These are phyloP conservation scores for Panorpa germanica DNA, from an alignment of 2,888 invertebrate genomes.

Conservation along the genomic window DNA sequence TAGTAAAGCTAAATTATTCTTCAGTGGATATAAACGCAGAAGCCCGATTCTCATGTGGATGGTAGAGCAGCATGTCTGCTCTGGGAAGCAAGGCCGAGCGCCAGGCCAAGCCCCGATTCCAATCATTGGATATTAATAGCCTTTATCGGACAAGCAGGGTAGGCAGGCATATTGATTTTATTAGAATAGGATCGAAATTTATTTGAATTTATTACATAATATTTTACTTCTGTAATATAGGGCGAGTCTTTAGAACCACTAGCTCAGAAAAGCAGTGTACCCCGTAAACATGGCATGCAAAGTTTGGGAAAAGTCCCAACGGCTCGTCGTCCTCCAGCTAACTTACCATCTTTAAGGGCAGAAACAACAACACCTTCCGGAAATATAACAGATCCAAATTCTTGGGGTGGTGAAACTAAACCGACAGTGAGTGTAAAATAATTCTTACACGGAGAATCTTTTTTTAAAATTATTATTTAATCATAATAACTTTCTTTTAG, in stretches of 20 bases:
- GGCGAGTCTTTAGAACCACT: conserved; percentile 77
- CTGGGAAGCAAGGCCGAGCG: conserved; percentile 30
- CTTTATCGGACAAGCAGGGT: conserved; percentile 78
- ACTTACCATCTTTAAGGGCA: conserved; percentile 97
- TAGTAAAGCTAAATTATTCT: too few species aligned
- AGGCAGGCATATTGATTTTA: conserved; percentile 23
- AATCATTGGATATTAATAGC: conserved; percentile 95
- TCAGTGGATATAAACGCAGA: too few species aligned
- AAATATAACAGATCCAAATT: too few species aligned
- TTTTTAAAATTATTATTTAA: too few species aligned
- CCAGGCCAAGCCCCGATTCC: conserved; percentile 74
- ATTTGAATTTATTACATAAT: conserved; percentile 7
- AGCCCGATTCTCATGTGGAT: too few species aligned
- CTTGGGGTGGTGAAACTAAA: background rate
- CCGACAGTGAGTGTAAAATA: too few species aligned
- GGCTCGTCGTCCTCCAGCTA: conserved; percentile 95
- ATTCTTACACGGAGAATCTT: too few species aligned
- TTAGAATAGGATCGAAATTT: conserved; percentile 8
- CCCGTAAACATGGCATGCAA: conserved; percentile 99
- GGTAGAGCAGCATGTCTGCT: too few species aligned
- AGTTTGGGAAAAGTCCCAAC: conserved; percentile 97
- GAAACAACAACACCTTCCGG: conserved; percentile 47
- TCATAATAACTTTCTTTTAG: too few species aligned
- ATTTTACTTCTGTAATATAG: conserved; percentile 25
- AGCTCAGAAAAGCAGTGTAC: conserved; percentile 73